phyloP scores from a whole-genome alignment of 1,140 invertebrate genomes.

The Brachionus calyciflorus region DNA sequence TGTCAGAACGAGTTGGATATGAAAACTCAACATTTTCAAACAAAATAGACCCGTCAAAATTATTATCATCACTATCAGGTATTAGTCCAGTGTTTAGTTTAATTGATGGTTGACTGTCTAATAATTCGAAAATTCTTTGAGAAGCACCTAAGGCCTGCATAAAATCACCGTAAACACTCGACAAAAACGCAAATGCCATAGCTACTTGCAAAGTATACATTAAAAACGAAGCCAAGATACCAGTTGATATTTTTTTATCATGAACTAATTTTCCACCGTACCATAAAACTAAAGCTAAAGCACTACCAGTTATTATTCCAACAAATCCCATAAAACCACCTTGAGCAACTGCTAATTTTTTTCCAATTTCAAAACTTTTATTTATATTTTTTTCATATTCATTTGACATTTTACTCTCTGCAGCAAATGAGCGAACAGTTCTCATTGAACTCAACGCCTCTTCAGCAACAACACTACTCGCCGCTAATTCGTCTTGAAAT shows the following conservation, averaged over 20 bases:
- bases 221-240: conserved; percentile 57
- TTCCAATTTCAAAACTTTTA: conserved; percentile 55
- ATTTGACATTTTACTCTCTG: conserved; percentile 52
- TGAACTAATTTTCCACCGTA: conserved; percentile 60
- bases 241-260: conserved; percentile 54
- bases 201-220: conserved; percentile 59
- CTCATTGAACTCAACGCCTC: conserved; percentile 48
- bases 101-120: conserved; percentile 54
- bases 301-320: conserved; percentile 53
- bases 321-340: conserved; percentile 53
- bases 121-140: conserved; percentile 55
- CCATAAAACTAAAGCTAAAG: conserved; percentile 55
- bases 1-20: conserved; percentile 61
- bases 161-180: conserved; percentile 59
- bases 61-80: neutral
- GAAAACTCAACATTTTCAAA: conserved; percentile 62
- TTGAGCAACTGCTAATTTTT: conserved; percentile 53
- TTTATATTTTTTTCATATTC: conserved; percentile 53
- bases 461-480: conserved; percentile 41
- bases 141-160: conserved; percentile 60
- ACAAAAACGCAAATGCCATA: conserved; percentile 56
- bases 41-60: conserved; percentile 51
- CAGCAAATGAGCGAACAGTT: conserved; percentile 56
- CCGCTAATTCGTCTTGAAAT: conserved; percentile 57
- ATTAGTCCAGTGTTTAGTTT: conserved; percentile 50